Evolutionary conservation across 2,888 invertebrate species (phyloP), one percentile per base, ranked within the genome.

Genomic region (Trypoxylon attenuatum): DNA sequence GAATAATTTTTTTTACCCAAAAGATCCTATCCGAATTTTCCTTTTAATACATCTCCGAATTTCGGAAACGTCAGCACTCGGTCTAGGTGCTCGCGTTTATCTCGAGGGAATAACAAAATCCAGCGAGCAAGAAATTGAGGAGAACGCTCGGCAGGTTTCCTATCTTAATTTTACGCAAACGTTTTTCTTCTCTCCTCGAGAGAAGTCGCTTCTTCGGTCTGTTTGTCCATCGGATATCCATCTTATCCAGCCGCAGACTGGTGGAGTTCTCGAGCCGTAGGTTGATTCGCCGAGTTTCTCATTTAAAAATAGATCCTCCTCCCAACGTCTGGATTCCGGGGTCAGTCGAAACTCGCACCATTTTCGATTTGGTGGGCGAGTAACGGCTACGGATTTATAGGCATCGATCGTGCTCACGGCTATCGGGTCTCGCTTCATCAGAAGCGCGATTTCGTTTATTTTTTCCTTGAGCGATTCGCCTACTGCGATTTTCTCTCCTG

Each of bases 261-360:
- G n/a, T n/a, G n/a, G n/a, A n/a, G n/a, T n/a, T n/a, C n/a, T n/a
- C n/a, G n/a, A n/a, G n/a, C n/a, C n/a, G n/a, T n/a, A n/a, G n/a
- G n/a, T n/a, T n/a, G n/a, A n/a, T n/a, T n/a, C n/a, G n/a, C n/a
- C n/a, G n/a, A n/a, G n/a, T n/a, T 63, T 61, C 45, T 52, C 50
- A 49, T 54, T 74, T 67, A 65, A 72, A 69, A 74, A 76, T 71
- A 76, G 58, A 67, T 72, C 65, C 61, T 43, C 61, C 46, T 19
- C 23, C 47, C 47, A 38, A 56, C 53, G 60, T 58, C 50, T 63
- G 8, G 58, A 43, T 29, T 18, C 21, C 10, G 19, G 39, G 38
- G 22, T 15, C 55, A 53, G 68, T 45, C 59, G 66, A 63, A 61
- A 62, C 65, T 65, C 42, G 59, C 66, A 57, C 43, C 51, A 57